A percentile compares a stretch with the other conserved stretches of the same genome.
These are phyloP conservation scores for Scaptomyza polygonia DNA, from an alignment of 2,888 invertebrate genomes.

Conservation along the genomic window DNA sequence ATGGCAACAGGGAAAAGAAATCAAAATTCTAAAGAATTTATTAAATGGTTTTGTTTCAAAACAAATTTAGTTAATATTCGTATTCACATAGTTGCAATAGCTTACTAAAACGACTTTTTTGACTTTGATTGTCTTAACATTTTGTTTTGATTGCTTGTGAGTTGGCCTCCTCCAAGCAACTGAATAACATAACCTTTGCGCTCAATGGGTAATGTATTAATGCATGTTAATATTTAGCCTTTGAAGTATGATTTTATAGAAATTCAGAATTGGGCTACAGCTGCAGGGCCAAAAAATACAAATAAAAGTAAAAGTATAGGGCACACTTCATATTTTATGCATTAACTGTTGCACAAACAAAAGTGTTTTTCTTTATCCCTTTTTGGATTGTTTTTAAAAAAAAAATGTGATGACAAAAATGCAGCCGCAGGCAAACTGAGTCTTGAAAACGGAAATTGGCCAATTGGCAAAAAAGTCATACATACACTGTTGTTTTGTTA, in stretches of 20 bases:
- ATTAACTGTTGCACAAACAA: constrained; percentile 60
- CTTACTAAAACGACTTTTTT: background rate
- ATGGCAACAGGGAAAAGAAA: too few relatives aligned
- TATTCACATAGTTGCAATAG: background rate
- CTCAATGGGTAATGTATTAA: constrained; percentile 25
- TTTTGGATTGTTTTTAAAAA: constrained; percentile 13
- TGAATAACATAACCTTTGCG: constrained; percentile 12
- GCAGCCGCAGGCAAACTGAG: constrained; percentile 56
- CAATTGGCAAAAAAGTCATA: constrained; percentile 59
- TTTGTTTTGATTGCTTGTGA: background rate
- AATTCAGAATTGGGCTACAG: constrained; percentile 36
- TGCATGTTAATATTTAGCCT: constrained; percentile 5
- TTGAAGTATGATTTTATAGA: constrained; percentile 36
- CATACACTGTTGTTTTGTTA: constrained; percentile 74
- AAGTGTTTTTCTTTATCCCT: background rate
- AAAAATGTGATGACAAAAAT: constrained; percentile 41
- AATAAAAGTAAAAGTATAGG: constrained; percentile 16
- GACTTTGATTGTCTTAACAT: constrained; percentile 1
- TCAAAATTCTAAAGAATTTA: background rate
- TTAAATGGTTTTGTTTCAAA: background rate
- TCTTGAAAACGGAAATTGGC: constrained; percentile 5
- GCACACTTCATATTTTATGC: constrained; percentile 65
- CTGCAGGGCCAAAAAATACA: constrained; percentile 29
- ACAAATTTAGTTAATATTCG: background rate
- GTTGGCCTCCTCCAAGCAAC: constrained; percentile 7